Evolutionary conservation across 2,113 vertebrate genomes (phyloP).

Genomic region (Prolemur simus): DNA sequence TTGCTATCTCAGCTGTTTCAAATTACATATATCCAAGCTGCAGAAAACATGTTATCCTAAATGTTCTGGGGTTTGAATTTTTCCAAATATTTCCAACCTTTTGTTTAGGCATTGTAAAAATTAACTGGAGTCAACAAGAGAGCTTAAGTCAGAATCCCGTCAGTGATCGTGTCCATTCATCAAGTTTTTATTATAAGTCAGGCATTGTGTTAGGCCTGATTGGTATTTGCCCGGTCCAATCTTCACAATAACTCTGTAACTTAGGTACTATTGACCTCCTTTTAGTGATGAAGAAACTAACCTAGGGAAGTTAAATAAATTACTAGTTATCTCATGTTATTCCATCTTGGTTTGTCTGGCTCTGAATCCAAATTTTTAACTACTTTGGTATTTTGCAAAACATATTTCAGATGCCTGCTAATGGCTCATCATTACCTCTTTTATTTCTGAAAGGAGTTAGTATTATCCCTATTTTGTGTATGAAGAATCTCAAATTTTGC

Average conservation of each 20-base stretch:
- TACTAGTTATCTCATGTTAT: background rate
- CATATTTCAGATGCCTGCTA: background rate
- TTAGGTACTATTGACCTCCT: background rate
- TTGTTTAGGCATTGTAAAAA: constrained; percentile 31
- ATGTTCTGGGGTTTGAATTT: constrained; percentile 13
- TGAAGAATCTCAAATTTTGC: background rate
- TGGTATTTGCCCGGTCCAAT: background rate
- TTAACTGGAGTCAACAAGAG: background rate
- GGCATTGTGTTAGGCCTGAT: background rate
- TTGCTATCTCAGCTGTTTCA: constrained; percentile 55
- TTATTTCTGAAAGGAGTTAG: background rate
- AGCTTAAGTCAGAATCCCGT: background rate
- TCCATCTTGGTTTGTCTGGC: background rate
- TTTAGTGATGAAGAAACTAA: background rate
- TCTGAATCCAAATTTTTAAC: background rate
- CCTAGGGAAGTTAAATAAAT: background rate
- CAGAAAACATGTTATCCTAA: background rate
- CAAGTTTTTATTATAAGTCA: background rate
- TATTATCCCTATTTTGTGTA: background rate
- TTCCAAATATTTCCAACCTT: background rate
- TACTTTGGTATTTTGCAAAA: background rate
- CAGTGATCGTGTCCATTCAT: background rate
- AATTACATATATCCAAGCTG: constrained; percentile 11
- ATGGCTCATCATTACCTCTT: background rate
- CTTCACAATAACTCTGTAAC: background rate